Conservation (phyloP, 2,113 vertebrate genomes). For the Ginglymostoma cirratum region DNA sequence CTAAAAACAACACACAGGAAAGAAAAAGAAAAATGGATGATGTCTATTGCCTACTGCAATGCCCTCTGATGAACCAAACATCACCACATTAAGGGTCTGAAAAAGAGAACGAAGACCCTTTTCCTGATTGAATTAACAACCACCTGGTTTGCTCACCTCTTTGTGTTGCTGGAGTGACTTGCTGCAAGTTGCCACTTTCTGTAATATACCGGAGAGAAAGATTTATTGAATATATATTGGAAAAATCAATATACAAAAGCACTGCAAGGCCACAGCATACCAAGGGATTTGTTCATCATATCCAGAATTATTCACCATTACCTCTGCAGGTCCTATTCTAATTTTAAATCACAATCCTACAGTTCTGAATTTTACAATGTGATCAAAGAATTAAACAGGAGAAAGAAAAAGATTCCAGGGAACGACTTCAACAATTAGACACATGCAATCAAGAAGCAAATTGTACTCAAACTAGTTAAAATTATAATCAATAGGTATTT, state of each 20-base stretch:
- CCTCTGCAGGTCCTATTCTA: neutral
- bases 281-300: neutral
- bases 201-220: conserved; percentile 67
- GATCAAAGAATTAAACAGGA: neutral
- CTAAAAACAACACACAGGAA: conserved; percentile 72
- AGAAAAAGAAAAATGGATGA: conserved; percentile 74
- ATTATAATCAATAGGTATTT: neutral
- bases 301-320: neutral
- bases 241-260: neutral
- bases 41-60: conserved; percentile 60
- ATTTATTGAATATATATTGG: neutral
- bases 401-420: neutral
- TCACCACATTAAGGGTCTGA: conserved; percentile 50
- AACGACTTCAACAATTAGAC: neutral
- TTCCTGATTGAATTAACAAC: conserved; percentile 41
- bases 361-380: neutral
- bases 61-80: conserved; percentile 64
- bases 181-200: conserved; percentile 64
- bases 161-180: conserved; percentile 66
- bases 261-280: neutral
- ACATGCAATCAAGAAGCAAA: neutral
- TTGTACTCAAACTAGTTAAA: neutral
- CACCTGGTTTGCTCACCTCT: conserved; percentile 72
- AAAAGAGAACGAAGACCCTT: conserved; percentile 57
- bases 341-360: neutral